A percentile compares a stretch with the other conserved stretches of the same genome.
Conservation (phyloP, 2,888 invertebrate genomes). For the Zonitis immaculata region DNA sequence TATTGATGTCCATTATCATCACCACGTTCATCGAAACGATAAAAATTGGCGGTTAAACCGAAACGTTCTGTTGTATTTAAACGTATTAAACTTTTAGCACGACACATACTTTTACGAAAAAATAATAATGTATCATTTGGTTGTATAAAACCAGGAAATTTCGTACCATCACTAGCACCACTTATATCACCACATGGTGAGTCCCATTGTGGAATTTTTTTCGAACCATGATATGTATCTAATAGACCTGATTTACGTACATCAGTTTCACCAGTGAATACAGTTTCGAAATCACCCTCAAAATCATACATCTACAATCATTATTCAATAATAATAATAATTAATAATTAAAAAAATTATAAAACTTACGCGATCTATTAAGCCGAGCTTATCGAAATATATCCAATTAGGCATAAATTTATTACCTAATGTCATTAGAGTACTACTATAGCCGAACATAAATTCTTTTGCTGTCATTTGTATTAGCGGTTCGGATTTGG, state of each 20-base stretch:
- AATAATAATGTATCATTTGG: conserved; percentile 68
- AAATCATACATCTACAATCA: conserved; percentile 77
- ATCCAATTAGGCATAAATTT: conserved; percentile 80
- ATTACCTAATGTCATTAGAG: conserved; percentile 77
- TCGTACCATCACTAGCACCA: conserved; percentile 78
- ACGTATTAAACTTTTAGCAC: conserved; percentile 69
- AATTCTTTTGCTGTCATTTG: conserved; percentile 80
- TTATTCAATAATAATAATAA: background rate
- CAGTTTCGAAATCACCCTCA: conserved; percentile 70
- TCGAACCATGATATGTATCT: conserved; percentile 70
- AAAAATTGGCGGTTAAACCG: conserved; percentile 66
- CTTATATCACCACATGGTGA: conserved; percentile 72
- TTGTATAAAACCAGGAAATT: conserved; percentile 68
- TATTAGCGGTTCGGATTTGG: conserved; percentile 66
- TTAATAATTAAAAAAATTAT: background rate
- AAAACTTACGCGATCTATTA: conserved; percentile 76
- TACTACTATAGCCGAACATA: conserved; percentile 84
- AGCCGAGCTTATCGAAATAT: conserved; percentile 78
- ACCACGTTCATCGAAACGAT: conserved; percentile 70
- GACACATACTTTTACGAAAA: conserved; percentile 80
- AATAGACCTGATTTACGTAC: conserved; percentile 62
- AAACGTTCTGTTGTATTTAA: conserved; percentile 56
- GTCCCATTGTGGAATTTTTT: conserved; percentile 71
- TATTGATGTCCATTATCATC: conserved; percentile 71
- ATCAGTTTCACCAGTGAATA: conserved; percentile 67